Conservation (phyloP, 1,140 invertebrate genomes). For the Trichonephila clavata region DNA sequence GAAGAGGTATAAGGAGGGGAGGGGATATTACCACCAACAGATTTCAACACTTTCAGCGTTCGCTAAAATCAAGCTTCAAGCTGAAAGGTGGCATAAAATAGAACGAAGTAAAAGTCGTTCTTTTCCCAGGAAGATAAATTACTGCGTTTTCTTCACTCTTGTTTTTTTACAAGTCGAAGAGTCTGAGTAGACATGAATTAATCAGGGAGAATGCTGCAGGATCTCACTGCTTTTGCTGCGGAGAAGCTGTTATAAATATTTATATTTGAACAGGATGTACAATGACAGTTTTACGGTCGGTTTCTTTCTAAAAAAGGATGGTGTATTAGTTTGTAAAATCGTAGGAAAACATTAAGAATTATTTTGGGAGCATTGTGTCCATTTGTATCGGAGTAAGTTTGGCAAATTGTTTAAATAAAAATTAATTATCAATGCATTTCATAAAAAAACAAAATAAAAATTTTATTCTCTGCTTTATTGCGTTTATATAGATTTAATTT, state of each 20-base stretch:
- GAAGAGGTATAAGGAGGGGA: background rate
- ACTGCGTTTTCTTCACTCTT: slow-evolving; percentile 22
- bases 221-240: background rate
- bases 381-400: background rate
- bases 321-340: background rate
- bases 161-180: background rate
- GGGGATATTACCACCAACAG: background rate
- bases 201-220: background rate
- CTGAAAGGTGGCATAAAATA: background rate
- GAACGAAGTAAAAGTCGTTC: background rate
- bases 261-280: background rate
- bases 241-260: slow-evolving; percentile 3
- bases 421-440: too few relatives aligned
- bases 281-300: background rate
- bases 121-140: slow-evolving; percentile 9
- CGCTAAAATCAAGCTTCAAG: background rate
- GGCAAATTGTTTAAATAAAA: too few relatives aligned
- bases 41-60: slow-evolving; percentile 27
- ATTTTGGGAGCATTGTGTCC: background rate
- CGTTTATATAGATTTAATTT: too few relatives aligned
- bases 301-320: background rate
- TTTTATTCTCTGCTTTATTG: too few relatives aligned
- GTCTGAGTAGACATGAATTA: background rate
- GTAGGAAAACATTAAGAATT: background rate
- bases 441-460: too few relatives aligned